Conservation (phyloP, 2,797 vertebrate genomes). For the Sibirionetta formosa region DNA sequence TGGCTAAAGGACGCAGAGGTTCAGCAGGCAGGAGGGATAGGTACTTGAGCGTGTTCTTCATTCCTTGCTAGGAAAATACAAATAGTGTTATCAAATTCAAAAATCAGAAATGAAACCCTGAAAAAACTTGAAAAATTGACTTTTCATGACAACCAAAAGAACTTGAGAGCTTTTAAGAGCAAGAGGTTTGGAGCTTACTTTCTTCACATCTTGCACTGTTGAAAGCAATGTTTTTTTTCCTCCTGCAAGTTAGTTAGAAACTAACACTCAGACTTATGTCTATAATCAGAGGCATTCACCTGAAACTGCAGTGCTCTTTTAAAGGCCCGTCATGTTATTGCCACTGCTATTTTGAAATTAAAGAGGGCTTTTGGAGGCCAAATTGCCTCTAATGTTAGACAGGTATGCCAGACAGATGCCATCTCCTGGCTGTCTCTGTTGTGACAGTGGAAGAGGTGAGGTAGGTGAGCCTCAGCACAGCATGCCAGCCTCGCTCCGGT, state of each 20-base stretch:
- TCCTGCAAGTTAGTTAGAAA: not conserved
- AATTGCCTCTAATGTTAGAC: not conserved
- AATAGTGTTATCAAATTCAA: not conserved
- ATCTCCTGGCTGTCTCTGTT: not conserved
- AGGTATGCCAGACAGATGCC: not conserved
- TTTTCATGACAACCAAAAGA: not conserved
- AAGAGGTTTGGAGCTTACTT: not conserved
- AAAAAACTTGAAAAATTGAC: not conserved
- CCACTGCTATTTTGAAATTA: not conserved
- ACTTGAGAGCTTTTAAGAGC: not conserved
- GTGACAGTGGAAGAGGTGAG: not conserved
- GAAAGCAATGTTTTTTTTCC: not conserved
- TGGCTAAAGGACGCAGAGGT: not conserved
- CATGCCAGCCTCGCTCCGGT: not conserved
- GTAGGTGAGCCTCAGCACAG: not conserved
- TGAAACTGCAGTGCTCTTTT: not conserved
- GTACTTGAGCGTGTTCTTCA: not conserved
- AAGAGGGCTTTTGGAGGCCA: not conserved
- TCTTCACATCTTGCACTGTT: not conserved
- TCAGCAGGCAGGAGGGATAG: not conserved
- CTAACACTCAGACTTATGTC: not conserved
- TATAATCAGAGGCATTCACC: not conserved
- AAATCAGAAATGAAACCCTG: not conserved
- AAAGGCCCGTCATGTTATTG: not conserved
- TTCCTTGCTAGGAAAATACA: not conserved